Conservation (phyloP, 2,797 vertebrate species). For the Menidia menidia region DNA sequence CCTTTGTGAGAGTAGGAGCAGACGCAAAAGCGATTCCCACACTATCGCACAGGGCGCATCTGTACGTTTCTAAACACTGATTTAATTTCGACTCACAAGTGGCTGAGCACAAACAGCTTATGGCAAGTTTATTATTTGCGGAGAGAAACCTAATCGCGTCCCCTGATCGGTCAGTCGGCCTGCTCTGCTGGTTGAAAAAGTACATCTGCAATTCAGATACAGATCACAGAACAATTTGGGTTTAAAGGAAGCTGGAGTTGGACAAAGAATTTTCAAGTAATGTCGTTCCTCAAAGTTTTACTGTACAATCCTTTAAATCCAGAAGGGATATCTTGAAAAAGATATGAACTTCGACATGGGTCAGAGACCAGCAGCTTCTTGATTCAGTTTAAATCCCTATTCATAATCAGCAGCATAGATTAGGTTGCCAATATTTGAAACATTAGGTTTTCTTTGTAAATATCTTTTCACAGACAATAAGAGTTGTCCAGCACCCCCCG, state of each 20-base stretch:
- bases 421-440: background rate
- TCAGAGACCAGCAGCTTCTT: background rate
- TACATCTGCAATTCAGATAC: conserved; percentile 19
- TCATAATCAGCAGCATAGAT: background rate
- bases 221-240: conserved; percentile 29
- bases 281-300: background rate
- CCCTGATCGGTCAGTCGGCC: conserved; percentile 21
- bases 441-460: conserved; percentile 3
- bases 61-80: background rate
- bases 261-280: conserved; percentile 10
- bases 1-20: conserved; percentile 2
- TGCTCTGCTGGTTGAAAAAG: conserved; percentile 11
- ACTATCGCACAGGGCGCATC: background rate
- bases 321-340: background rate
- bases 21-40: background rate
- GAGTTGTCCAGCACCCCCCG: conserved; percentile 29
- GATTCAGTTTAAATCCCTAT: background rate
- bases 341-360: background rate
- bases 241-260: conserved; percentile 22
- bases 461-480: conserved; percentile 21
- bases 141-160: conserved; percentile 17
- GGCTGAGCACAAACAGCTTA: background rate
- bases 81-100: conserved; percentile 14
- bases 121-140: conserved; percentile 13
- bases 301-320: background rate